Evolutionary conservation across 2,113 vertebrate species (phyloP).

Genomic region (Cephalopterus ornatus): DNA sequence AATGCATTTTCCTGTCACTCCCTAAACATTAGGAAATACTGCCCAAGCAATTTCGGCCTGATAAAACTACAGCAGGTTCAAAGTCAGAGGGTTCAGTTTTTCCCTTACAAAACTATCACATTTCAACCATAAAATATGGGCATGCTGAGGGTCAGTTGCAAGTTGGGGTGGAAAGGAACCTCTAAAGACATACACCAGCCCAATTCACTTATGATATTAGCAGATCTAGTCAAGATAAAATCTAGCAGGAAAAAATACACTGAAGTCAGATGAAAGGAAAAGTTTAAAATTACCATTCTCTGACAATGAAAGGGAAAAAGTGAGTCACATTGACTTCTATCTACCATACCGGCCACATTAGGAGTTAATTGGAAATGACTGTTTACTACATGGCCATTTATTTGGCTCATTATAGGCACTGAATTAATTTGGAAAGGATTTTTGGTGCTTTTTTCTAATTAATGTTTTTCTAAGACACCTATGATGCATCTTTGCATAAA

Average conservation of each 20-base stretch:
- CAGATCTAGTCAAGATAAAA: conserved; percentile 51
- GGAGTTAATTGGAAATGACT: conserved; percentile 29
- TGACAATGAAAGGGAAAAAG: conserved; percentile 42
- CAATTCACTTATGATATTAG: background rate
- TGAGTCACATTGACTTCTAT: conserved; percentile 23
- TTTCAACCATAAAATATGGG: background rate
- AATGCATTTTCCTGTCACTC: conserved; percentile 40
- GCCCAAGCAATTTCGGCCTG: background rate
- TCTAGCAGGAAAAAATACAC: conserved; percentile 33
- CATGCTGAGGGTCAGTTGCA: background rate
- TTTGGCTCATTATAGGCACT: conserved; percentile 27
- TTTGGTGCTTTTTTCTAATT: conserved; percentile 40
- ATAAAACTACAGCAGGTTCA: background rate
- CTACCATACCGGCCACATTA: background rate
- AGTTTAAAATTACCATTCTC: conserved; percentile 35
- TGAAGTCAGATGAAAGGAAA: conserved; percentile 52
- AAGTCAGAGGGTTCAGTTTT: conserved; percentile 25
- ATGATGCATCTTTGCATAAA: conserved; percentile 1
- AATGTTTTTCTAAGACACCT: conserved; percentile 38
- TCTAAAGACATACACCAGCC: conserved; percentile 13
- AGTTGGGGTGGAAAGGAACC: background rate
- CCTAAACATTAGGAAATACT: conserved; percentile 48
- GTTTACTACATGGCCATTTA: conserved; percentile 22
- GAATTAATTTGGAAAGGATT: conserved; percentile 32
- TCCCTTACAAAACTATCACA: background rate